Evolutionary conservation across 1,140 invertebrate genomes (phyloP), one percentile per base, ranked within the genome.

Genomic region (Neotoxoptera formosana): DNA sequence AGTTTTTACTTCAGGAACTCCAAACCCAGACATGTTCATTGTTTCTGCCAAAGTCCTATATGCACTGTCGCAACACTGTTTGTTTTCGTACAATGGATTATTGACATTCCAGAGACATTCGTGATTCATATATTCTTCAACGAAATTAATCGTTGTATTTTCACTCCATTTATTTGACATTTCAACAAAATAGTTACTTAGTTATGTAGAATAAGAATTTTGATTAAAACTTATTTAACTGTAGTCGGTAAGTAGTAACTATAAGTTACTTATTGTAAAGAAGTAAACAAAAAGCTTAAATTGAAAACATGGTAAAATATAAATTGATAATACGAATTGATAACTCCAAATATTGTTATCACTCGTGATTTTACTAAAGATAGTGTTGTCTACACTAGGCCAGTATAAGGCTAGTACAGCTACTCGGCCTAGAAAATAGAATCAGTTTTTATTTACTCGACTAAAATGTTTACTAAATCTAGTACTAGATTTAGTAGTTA

Each of bases 381-480:
- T 56, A 56, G 53, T 56, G 53, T 56, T 56, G 53, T 56, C 53
- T 45, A 56, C 53, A 56, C 53, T 56, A 56, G 53, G 53, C 21
- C 53, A 56, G 20, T 56, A 56, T 56, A 56, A 56, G 53, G 53
- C 53, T 21, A 56, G 53, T 56, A 56, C 53, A 56, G 53, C 53
- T 56, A 56, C 84, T 87, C 84, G 84, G 84, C 48, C 3, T 14
- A 87, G 25, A 87, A 87, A 87, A 45, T 67, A 30, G 60, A 87
- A 45, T 87, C 48, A 21, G 41, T 87, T 87, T 87, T 21, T 87
- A 45, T 36, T 87, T n/a, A n/a, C 30, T 87, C 84, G 41, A 87
- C 23, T 87, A 45, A 87, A 87, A 45, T 87, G 36, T 87, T 47
- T 47, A 87, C 84, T 87, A 87, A n/a, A 87, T 48, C 48, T 45